Evolutionary conservation across 2,113 vertebrate species (phyloP).

Genomic region (Bubalus kerabau): DNA sequence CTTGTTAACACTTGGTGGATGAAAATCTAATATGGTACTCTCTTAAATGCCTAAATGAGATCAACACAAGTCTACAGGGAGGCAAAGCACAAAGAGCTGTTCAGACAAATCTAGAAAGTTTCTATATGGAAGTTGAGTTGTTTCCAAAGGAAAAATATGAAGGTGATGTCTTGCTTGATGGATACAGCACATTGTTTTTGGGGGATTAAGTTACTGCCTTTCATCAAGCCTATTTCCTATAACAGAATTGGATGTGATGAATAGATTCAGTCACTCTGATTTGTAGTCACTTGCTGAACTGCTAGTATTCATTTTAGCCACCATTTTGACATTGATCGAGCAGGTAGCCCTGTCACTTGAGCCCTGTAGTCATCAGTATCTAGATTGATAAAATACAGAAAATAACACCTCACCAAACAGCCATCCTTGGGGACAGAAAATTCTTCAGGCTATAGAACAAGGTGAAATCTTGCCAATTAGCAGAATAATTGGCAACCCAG

Average conservation of each 20-base stretch:
- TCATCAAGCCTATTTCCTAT: conserved; percentile 42
- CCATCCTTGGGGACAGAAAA: not conserved
- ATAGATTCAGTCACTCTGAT: conserved; percentile 54
- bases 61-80: not conserved
- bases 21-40: not conserved
- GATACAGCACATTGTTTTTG: not conserved
- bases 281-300: conserved; percentile 52
- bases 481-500: not conserved
- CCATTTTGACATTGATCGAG: conserved; percentile 39
- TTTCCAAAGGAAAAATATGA: not conserved
- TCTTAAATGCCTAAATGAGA: not conserved
- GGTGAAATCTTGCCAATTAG: not conserved
- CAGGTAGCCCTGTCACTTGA: not conserved
- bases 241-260: conserved; percentile 41
- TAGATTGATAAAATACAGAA: not conserved
- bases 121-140: not conserved
- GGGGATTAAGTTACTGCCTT: conserved; percentile 37
- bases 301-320: conserved; percentile 8
- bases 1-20: not conserved
- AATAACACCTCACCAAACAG: not conserved
- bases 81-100: not conserved
- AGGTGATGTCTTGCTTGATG: not conserved
- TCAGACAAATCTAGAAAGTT: not conserved
- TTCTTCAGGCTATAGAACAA: not conserved
- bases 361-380: not conserved